Evolutionary conservation across 2,888 invertebrate genomes (phyloP).

Genomic region (Andrena chrysosceles): DNA sequence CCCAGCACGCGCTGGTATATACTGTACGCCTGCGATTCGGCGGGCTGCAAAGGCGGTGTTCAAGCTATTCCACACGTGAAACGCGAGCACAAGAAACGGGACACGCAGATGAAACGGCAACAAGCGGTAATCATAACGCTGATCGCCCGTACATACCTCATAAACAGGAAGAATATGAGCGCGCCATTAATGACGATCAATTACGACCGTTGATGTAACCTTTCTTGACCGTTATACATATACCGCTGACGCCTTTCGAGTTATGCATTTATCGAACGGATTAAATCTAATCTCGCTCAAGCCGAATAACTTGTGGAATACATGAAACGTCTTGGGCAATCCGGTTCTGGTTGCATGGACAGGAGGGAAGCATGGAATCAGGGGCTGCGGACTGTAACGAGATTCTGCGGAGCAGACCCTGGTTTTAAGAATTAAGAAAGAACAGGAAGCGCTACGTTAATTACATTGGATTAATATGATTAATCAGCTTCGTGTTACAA

Average conservation of each 20-base stretch:
- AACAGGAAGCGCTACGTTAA: no score
- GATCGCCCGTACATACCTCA: slow-evolving; percentile 1
- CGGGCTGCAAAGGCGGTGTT: not conserved
- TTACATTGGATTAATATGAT: no score
- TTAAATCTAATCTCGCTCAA: slow-evolving; percentile 37
- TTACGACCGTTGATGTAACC: slow-evolving; percentile 45
- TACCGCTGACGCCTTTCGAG: slow-evolving; percentile 6
- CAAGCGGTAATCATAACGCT: slow-evolving; percentile 9
- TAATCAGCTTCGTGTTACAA: no score
- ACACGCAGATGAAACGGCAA: not conserved
- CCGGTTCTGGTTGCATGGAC: not conserved
- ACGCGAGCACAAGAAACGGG: not conserved
- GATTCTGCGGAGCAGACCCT: no score
- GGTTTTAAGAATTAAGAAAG: no score
- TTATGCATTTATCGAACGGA: slow-evolving; percentile 28
- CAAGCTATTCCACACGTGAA: not conserved
- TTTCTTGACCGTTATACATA: slow-evolving; percentile 34
- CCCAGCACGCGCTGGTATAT: no score
- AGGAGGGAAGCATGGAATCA: not conserved
- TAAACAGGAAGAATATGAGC: slow-evolving; percentile 40
- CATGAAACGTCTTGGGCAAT: not conserved
- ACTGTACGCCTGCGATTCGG: not conserved
- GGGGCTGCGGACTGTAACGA: not conserved
- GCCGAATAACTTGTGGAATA: slow-evolving; percentile 4
- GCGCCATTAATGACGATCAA: slow-evolving; percentile 42